Percentiles rank a stretch among this genome's conserved stretches.
phyloP scores from a whole-genome alignment of 2,113 vertebrate genomes.

The Burhinus oedicnemus region DNA sequence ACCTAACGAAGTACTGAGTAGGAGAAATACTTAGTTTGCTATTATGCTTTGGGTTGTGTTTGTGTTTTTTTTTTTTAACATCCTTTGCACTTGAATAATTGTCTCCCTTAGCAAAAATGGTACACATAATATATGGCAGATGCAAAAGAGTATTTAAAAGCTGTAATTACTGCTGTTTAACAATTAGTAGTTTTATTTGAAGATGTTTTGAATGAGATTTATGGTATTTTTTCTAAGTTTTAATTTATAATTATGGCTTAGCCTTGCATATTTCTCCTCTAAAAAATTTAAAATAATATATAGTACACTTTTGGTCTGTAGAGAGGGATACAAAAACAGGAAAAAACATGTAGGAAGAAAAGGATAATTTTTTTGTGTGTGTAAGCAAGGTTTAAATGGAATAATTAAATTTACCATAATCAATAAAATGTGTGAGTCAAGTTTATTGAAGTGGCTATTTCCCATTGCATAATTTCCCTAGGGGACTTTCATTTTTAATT shows the following conservation, averaged over 20 bases:
- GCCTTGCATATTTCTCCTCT: conserved; percentile 5
- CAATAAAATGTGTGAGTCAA: conserved; percentile 76
- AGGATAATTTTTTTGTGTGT: conserved; percentile 4
- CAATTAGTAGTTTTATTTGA: conserved; percentile 36
- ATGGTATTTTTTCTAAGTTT: conserved; percentile 18
- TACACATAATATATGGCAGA: background rate
- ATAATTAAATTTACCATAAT: conserved; percentile 80
- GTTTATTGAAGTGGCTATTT: conserved; percentile 79
- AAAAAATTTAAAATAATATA: conserved; percentile 4
- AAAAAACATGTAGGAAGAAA: conserved; percentile 64
- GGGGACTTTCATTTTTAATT: conserved; percentile 78
- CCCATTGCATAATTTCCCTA: conserved; percentile 78
- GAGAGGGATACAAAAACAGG: conserved; percentile 9
- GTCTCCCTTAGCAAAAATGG: background rate
- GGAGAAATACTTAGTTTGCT: background rate
- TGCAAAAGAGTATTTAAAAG: conserved; percentile 17
- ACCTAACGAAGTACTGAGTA: background rate
- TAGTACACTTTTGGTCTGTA: background rate
- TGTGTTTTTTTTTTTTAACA: background rate
- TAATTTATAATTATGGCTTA: background rate
- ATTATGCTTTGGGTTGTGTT: background rate
- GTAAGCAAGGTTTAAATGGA: conserved; percentile 66
- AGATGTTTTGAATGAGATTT: conserved; percentile 48
- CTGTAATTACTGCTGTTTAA: conserved; percentile 43
- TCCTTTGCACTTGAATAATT: background rate